Conservation (phyloP, 2,888 invertebrate species). For the Gnatocerus cornutus region DNA sequence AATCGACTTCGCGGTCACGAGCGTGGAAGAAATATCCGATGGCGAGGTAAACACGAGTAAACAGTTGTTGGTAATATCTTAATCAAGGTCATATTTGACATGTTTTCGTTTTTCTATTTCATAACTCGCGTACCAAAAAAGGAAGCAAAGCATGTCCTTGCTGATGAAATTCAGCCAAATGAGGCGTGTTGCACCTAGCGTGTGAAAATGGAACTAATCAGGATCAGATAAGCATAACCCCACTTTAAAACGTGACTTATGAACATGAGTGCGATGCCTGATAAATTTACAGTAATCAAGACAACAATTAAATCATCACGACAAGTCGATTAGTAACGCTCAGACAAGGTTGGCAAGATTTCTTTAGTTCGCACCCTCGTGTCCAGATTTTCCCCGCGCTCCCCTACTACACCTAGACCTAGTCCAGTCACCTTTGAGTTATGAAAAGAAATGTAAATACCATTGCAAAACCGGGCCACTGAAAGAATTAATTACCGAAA, state of each 20-base stretch:
- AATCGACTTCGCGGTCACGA: neutral
- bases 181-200: constrained; percentile 13
- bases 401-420: neutral
- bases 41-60: constrained; percentile 9
- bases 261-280: constrained; percentile 19
- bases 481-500: constrained; percentile 30
- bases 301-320: constrained; percentile 33
- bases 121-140: constrained; percentile 24
- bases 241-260: constrained; percentile 33
- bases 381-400: neutral
- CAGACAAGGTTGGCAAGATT: too few species aligned
- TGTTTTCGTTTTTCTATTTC: constrained; percentile 31
- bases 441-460: constrained; percentile 23
- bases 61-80: constrained; percentile 9
- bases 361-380: neutral
- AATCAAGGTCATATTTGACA: constrained; percentile 22
- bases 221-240: constrained; percentile 27
- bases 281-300: constrained; percentile 24
- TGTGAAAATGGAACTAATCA: constrained; percentile 31
- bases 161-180: constrained; percentile 19
- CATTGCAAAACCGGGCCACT: constrained; percentile 19
- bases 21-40: constrained; percentile 5
- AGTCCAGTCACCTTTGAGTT: constrained; percentile 12
- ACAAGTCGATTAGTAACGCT: too few species aligned
- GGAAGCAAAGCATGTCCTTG: constrained; percentile 26